These are phyloP conservation scores for Brachionus calyciflorus DNA, from an alignment of 1,140 invertebrate genomes.

Conservation along the genomic window DNA sequence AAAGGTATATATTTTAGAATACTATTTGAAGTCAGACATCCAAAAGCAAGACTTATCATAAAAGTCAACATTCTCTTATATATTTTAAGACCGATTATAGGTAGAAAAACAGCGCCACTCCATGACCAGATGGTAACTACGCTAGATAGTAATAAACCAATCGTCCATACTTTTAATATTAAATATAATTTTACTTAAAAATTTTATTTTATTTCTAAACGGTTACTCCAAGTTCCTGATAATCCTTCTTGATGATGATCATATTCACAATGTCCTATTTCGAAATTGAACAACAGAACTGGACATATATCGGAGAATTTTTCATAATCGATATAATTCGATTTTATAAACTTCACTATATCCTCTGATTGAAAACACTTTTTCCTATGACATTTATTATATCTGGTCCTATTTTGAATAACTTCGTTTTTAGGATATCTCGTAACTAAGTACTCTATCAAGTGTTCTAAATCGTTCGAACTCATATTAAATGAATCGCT, in stretches of 20 bases:
- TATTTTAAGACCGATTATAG: conserved; percentile 64
- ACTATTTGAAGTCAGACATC: conserved; percentile 66
- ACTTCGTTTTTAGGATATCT: conserved; percentile 17
- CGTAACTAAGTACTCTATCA: conserved; percentile 24
- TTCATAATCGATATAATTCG: conserved; percentile 5
- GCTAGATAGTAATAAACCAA: not conserved
- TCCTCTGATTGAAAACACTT: conserved; percentile 24
- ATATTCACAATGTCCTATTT: conserved; percentile 22
- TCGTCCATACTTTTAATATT: not conserved
- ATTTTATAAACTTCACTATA: not conserved
- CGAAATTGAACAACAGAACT: conserved; percentile 18
- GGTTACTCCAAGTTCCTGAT: conserved; percentile 1
- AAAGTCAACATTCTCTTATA: conserved; percentile 66
- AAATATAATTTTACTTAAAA: not conserved
- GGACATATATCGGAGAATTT: conserved; percentile 19
- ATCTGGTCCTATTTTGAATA: not conserved
- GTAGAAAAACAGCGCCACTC: conserved; percentile 66
- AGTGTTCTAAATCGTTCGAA: not conserved
- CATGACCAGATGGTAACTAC: conserved; percentile 66
- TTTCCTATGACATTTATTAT: conserved; percentile 1
- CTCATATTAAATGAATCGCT: not conserved
- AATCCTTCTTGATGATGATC: not conserved
- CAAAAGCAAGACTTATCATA: conserved; percentile 69
- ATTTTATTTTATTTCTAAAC: not conserved
- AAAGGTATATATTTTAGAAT: conserved; percentile 69